Base-by-base conservation (phyloP, 2,113 vertebrate species). In the Upupa epops region DNA sequence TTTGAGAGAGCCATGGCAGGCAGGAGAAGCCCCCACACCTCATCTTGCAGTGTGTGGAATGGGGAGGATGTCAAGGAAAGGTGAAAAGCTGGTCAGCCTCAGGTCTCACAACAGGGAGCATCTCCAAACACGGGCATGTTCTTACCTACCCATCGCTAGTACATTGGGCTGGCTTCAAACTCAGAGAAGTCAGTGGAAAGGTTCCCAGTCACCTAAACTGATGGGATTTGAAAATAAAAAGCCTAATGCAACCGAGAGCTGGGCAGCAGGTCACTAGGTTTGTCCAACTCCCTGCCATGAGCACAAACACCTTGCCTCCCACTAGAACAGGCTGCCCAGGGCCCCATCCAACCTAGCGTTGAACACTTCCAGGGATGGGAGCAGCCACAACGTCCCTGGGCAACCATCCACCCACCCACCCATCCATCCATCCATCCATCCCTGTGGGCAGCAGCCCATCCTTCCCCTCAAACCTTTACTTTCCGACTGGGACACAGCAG, bases 251-350 rank as follows among this genome's bases (percentile, higher is more conserved):
- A 8, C 25, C 2, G 12, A 72, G 64, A 85, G 59, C 68, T 48
- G 89, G 75, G 80, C 68, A 83, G 28, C 42, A 32, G 60, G 78
- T 91, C 86, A 59, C 61, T 58, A 12, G 60, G 52, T 73, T 81
- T 42, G 72, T 37, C 63, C 16, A 9, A 42, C 40, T 42, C 40
- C 40, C 40, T 12, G 40, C 40, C 40, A 42, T 42, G 40, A 15
- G 40, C 40, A 42, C 11, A n/a, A 15, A 42, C 40, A 42, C n/a
- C n/a, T n/a, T n/a, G n/a, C 40, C 40, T 42, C 40, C 40, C 15
- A 42, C 40, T 42, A 42, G 11, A 42, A 11, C 40, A 42, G 40
- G 40, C 15, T 42, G 40, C 40, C 40, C 40, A 42, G 40, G 15
- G 40, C 40, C 40, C 40, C 40, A 42, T 42, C 40, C 40, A 42